Evolutionary conservation across 2,113 vertebrate genomes (phyloP), one percentile per base, ranked within the genome.

Genomic region (Amia ocellicauda): DNA sequence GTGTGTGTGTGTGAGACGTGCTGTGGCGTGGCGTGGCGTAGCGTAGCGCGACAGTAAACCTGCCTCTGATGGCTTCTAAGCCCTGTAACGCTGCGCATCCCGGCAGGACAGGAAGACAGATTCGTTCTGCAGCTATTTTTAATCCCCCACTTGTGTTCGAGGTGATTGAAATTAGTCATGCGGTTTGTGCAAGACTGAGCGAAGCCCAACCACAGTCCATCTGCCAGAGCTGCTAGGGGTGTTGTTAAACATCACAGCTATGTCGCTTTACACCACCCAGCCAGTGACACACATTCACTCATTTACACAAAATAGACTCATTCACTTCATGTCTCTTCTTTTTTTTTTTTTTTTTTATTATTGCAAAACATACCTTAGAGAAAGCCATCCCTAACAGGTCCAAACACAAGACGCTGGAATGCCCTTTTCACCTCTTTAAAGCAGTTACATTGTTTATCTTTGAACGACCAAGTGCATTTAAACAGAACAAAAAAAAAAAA

Each of bases 341-440:
- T 45, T 47, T 3, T 20, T 45, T 47, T 26, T 60, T 47, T 26
- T 60, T 42, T 78, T 83, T 82, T 81, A 77, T 80, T 85, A 77
- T 81, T 81, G 77, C 79, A 80, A 78, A 69, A 78, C 40, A 65
- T 62, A 61, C 70, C 61, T 63, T 67, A 63, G 64, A 55, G 67
- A 76, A 77, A 66, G 66, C 70, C 78, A 62, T 52, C 59, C 54
- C 26, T 31, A 49, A 69, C 58, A 54, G 52, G 68, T 58, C 68
- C 70, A 69, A 69, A 70, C 74, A 49, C 65, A 14, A 65, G 77
- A 67, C 63, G 73, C 22, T 24, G 68, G 68, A 64, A 72, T 76
- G 72, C 71, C 52, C 61, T 67, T 60, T 27, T 28, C 55, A 20
- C 7, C 7, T n/a, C 70, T 28, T 1, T 71, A 40, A 60, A 75